Conservation (phyloP, 1,140 invertebrate genomes). For the Ditylenchus dipsaci region DNA sequence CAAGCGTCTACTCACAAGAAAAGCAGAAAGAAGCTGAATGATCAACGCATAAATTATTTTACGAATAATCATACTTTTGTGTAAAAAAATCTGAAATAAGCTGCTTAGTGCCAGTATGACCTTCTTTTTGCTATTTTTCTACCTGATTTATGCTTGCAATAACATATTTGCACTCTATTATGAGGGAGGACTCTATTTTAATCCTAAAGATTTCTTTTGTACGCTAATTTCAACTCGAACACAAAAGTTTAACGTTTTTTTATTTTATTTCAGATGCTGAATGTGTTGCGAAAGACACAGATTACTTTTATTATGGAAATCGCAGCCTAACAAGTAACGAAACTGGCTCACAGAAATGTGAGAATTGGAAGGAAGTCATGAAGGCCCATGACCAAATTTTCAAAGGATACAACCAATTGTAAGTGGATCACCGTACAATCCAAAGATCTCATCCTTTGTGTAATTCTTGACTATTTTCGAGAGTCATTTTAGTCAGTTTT, state of each 20-base stretch:
- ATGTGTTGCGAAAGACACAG: neutral
- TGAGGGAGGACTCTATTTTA: neutral
- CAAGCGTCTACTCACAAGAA: no score
- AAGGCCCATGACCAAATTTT: neutral
- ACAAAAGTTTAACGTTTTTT: neutral
- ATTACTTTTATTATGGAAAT: conserved; percentile 10
- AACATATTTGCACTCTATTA: neutral
- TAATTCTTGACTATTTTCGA: no score
- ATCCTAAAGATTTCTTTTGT: conserved; percentile 2
- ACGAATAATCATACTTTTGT: no score
- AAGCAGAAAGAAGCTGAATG: no score
- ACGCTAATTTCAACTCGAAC: neutral
- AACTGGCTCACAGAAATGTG: conserved; percentile 1
- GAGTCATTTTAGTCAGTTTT: no score
- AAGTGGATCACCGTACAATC: neutral
- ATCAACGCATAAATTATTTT: no score
- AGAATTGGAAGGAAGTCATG: conserved; percentile 4
- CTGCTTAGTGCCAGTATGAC: no score
- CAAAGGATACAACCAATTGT: conserved; percentile 7
- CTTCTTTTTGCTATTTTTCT: no score
- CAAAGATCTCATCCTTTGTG: neutral
- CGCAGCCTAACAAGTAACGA: neutral
- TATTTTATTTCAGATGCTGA: neutral
- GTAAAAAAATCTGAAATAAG: no score
- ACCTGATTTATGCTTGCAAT: no score